Base-by-base conservation (phyloP, 1,140 invertebrate species). In the Scylla paramamosain region DNA sequence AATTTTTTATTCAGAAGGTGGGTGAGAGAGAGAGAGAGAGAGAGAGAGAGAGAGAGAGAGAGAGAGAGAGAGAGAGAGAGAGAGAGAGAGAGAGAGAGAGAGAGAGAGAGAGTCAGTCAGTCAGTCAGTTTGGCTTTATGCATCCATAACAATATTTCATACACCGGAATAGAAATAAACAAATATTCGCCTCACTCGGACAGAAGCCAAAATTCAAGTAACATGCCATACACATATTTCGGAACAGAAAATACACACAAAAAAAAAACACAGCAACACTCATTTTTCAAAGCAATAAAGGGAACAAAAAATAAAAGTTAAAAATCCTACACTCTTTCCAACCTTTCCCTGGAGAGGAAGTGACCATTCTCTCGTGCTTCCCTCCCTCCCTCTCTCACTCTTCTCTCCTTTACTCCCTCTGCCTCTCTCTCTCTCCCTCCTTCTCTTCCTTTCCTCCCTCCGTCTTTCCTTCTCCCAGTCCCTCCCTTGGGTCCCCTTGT, bases 231-330 rank as follows among this genome's bases (percentile, higher is more conserved):
- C 67, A 77, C 25, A 77, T 77, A n/a, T 77, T 77, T 77, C 6
- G 20, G 67, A 77, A n/a, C 4, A 77, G 20, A n/a, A 77, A 77
- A 77, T 20, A 2, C 25, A 8, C 16, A 59, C 46, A 48, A 4
- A 48, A 14, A 59, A 14, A 77, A 77, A 77, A 77, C 12, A 77
- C 67, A 77, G 67, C n/a, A 77, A n/a, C 67, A n/a, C 67, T 77
- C 67, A 77, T 77, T 77, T 77, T 77, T 77, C 67, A 77, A 77
- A 77, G 25, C 67, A 77, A 77, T 77, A 77, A 77, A 77, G n/a
- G 25, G 67, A n/a, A 77, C 20, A 25, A 77, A 77, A 77, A 77
- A 77, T n/a, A n/a, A 77, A 77, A 77, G 25, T 14, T 77, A n/a
- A 77, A 77, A 77, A n/a, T 77, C 67, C 67, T 77, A 77, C 67